Percentiles rank a stretch among this genome's conserved stretches.
phyloP scores from a whole-genome alignment of 2,113 vertebrate genomes.

The Tenrec ecaudatus region DNA sequence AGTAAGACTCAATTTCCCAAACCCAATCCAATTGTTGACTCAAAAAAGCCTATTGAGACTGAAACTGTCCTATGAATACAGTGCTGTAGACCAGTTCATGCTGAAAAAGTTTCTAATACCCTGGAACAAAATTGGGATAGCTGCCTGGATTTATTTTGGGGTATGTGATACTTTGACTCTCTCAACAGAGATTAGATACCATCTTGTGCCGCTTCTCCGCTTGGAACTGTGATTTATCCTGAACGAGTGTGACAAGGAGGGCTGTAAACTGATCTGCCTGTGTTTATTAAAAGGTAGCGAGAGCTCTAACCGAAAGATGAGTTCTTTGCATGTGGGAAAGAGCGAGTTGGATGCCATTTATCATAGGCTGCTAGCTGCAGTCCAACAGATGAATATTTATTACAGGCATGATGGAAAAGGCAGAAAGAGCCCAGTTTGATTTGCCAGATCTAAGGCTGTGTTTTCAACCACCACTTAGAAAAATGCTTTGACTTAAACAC shows the following conservation, averaged over 20 bases:
- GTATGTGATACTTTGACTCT: conserved; percentile 5
- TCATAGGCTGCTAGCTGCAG: conserved; percentile 51
- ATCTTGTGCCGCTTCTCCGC: neutral
- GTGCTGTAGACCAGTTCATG: neutral
- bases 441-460: conserved; percentile 69
- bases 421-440: conserved; percentile 50
- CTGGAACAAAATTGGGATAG: conserved; percentile 5
- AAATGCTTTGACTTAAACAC: conserved; percentile 68
- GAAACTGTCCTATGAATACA: neutral
- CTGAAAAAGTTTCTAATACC: neutral
- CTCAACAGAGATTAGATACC: conserved; percentile 29
- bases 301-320: conserved; percentile 58
- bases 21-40: neutral
- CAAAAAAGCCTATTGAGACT: neutral
- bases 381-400: conserved; percentile 71
- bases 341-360: conserved; percentile 61
- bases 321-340: conserved; percentile 64
- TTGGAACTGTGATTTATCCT: conserved; percentile 52
- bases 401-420: conserved; percentile 59
- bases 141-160: neutral
- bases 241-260: conserved; percentile 44
- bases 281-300: conserved; percentile 64
- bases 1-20: neutral
- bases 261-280: conserved; percentile 45
- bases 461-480: conserved; percentile 60